Conservation (phyloP, 2,888 invertebrate genomes). For the Petrolisthes cinctipes region DNA sequence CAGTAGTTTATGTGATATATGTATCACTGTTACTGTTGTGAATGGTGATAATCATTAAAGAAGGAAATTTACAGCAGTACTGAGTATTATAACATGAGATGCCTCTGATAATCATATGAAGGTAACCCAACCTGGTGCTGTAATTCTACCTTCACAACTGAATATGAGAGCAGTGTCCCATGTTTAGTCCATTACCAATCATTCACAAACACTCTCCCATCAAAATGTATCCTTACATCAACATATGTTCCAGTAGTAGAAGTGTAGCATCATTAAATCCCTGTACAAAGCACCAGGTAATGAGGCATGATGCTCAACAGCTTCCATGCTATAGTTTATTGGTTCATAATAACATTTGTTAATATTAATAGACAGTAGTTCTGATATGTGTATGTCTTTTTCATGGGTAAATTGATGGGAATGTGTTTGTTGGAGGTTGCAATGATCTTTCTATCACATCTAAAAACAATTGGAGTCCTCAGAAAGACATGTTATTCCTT, state of each 20-base stretch:
- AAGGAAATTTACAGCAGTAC: constrained; percentile 42
- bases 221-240: background rate
- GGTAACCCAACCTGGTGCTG: constrained; percentile 9
- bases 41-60: background rate
- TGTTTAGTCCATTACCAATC: constrained; percentile 47
- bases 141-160: constrained; percentile 13
- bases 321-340: no score
- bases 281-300: no score
- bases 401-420: constrained; percentile 48
- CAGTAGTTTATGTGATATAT: no score
- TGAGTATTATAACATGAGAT: constrained; percentile 37
- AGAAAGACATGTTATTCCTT: constrained; percentile 28
- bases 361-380: constrained; percentile 25
- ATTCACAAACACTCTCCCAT: background rate
- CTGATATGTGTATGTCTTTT: constrained; percentile 19
- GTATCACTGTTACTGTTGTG: constrained; percentile 5
- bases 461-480: constrained; percentile 38
- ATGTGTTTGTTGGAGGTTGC: constrained; percentile 50
- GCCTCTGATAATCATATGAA: constrained; percentile 28
- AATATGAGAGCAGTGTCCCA: constrained; percentile 32
- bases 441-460: constrained; percentile 61
- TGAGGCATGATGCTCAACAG: no score
- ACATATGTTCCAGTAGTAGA: no score
- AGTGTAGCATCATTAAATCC: no score
- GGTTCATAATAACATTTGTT: constrained; percentile 33